Conservation (phyloP, 2,797 vertebrate genomes). For the Lepidocolaptes lacrymiger region DNA sequence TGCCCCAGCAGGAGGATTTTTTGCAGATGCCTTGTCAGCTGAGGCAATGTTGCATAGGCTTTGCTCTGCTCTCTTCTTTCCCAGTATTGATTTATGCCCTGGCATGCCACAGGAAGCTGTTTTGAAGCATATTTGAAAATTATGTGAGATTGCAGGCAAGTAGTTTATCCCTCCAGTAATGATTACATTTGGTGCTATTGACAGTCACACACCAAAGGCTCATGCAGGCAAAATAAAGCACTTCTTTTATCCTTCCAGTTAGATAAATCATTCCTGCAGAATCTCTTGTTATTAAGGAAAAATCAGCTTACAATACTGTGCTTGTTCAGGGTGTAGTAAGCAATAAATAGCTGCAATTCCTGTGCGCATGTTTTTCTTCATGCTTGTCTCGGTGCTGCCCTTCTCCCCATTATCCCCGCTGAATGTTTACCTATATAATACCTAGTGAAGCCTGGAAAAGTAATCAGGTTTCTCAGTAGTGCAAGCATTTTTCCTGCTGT, state of each 20-base stretch:
- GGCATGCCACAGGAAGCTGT: not conserved
- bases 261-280: not conserved
- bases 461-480: not conserved
- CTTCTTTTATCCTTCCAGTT: not conserved
- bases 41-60: not conserved
- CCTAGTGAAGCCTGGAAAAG: not conserved
- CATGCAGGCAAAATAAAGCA: not conserved
- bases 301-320: not conserved
- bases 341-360: slow-evolving; percentile 14
- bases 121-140: slow-evolving; percentile 23
- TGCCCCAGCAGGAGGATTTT: not conserved
- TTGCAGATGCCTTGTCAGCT: not conserved
- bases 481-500: not conserved
- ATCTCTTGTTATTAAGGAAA: not conserved
- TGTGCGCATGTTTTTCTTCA: not conserved
- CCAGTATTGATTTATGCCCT: not conserved
- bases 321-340: slow-evolving; percentile 1
- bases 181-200: not conserved
- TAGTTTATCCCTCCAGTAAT: slow-evolving; percentile 8
- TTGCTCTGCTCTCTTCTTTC: not conserved
- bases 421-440: not conserved
- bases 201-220: not conserved
- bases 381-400: not conserved
- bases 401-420: not conserved
- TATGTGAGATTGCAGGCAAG: not conserved